phyloP scores from a whole-genome alignment of 2,113 vertebrate species.

The Cryptotis parvus region DNA sequence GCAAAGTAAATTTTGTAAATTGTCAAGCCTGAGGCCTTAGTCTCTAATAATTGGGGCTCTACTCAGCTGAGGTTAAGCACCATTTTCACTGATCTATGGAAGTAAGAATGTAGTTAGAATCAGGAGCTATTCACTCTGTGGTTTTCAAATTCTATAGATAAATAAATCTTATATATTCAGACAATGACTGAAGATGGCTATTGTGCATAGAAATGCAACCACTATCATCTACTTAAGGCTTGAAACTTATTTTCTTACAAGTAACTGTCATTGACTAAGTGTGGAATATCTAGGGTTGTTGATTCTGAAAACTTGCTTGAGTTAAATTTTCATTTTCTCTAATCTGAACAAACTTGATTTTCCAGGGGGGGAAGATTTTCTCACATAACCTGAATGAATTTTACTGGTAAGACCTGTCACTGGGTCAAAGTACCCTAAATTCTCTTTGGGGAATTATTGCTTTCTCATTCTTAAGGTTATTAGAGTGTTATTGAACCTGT shows the following conservation, averaged over 20 bases:
- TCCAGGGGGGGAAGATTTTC: neutral
- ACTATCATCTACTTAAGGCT: neutral
- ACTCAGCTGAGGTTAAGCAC: constrained; percentile 30
- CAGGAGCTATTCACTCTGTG: neutral
- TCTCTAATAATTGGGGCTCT: constrained; percentile 39
- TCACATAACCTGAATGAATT: too few species aligned
- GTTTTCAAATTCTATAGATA: constrained; percentile 17
- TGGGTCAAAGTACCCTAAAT: neutral
- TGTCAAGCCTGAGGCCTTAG: constrained; percentile 38
- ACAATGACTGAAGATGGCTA: neutral
- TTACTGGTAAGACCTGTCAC: neutral
- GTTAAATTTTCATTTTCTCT: constrained; percentile 1
- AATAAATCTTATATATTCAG: neutral
- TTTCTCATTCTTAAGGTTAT: neutral
- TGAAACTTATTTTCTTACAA: constrained; percentile 14
- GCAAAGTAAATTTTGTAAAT: constrained; percentile 60
- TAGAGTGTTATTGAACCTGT: neutral
- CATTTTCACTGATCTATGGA: neutral
- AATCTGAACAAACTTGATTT: neutral
- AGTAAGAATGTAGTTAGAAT: neutral
- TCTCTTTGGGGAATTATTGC: neutral
- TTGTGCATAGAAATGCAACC: neutral
- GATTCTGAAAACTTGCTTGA: neutral
- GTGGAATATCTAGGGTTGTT: neutral
- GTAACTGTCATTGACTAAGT: neutral